Evolutionary conservation across 2,113 vertebrate genomes (phyloP).

Genomic region (Aegypius monachus): DNA sequence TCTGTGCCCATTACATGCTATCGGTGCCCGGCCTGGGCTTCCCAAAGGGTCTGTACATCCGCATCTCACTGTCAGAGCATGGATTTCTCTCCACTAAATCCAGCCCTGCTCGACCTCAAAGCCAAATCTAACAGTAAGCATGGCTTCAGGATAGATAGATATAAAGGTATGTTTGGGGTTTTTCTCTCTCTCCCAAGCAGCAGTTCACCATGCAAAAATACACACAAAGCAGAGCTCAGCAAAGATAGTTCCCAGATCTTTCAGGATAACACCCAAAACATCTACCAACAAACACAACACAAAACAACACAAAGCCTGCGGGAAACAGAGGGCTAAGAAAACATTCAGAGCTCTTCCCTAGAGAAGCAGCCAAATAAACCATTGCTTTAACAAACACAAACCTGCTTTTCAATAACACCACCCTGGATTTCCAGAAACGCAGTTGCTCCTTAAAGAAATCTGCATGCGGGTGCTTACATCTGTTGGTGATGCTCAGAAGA

Average conservation of each 20-base stretch:
- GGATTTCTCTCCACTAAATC: neutral
- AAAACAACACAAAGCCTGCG: neutral
- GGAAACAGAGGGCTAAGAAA: neutral
- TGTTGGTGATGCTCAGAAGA: neutral
- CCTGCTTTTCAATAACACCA: neutral
- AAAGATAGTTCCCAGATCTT: neutral
- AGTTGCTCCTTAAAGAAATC: neutral
- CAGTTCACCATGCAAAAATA: neutral
- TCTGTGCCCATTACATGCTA: neutral
- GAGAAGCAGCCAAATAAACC: neutral
- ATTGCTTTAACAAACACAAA: neutral
- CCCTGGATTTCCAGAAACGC: neutral
- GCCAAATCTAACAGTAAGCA: too few species aligned
- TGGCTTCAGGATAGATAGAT: neutral
- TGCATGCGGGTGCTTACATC: neutral
- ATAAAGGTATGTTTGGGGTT: neutral
- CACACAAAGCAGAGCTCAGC: neutral
- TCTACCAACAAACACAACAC: neutral
- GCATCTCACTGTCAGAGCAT: neutral
- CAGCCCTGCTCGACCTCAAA: neutral
- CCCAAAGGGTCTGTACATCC: neutral
- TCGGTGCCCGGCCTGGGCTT: fast-evolving
- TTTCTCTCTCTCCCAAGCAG: neutral
- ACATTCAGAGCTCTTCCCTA: neutral
- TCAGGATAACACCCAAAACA: neutral